Percentiles rank a stretch among this genome's conserved stretches.
These are phyloP conservation scores for Capromys pilorides DNA, from an alignment of 2,797 vertebrate species.

Conservation along the genomic window DNA sequence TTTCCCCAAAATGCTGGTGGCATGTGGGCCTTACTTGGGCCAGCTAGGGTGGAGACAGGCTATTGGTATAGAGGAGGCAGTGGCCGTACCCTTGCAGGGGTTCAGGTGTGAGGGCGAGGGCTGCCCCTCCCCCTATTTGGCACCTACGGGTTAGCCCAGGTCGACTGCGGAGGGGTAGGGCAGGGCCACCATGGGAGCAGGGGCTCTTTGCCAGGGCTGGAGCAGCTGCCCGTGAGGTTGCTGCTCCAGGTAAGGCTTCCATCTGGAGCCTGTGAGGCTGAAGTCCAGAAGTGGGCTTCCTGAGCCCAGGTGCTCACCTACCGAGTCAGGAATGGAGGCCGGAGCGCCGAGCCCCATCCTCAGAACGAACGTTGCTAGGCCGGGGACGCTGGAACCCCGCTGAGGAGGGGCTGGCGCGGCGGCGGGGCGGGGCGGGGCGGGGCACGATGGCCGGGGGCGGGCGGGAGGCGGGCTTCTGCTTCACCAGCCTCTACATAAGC, in stretches of 20 bases:
- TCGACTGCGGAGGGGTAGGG: background rate
- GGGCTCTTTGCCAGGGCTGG: background rate
- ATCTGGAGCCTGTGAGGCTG: background rate
- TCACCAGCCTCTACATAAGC: slow-evolving; percentile 72
- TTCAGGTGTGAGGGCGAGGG: background rate
- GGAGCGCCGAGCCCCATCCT: background rate
- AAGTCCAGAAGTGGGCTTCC: background rate
- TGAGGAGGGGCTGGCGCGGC: background rate
- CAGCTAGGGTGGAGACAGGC: background rate
- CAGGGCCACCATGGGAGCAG: background rate
- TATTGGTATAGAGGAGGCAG: background rate
- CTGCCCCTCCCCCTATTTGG: background rate
- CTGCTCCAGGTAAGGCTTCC: background rate
- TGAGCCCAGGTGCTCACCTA: background rate
- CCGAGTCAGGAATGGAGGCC: background rate
- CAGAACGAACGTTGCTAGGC: slow-evolving; percentile 72
- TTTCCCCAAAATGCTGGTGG: background rate
- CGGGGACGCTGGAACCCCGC: slow-evolving; percentile 37
- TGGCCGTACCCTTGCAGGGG: background rate
- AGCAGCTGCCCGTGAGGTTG: background rate
- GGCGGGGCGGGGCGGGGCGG: background rate
- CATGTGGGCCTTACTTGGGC: background rate
- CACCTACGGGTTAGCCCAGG: background rate
- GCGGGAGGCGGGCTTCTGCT: slow-evolving; percentile 64
- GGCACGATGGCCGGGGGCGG: slow-evolving; percentile 10